Evolutionary conservation across 2,113 vertebrate species (phyloP).

Genomic region (Muscicapa adusta): DNA sequence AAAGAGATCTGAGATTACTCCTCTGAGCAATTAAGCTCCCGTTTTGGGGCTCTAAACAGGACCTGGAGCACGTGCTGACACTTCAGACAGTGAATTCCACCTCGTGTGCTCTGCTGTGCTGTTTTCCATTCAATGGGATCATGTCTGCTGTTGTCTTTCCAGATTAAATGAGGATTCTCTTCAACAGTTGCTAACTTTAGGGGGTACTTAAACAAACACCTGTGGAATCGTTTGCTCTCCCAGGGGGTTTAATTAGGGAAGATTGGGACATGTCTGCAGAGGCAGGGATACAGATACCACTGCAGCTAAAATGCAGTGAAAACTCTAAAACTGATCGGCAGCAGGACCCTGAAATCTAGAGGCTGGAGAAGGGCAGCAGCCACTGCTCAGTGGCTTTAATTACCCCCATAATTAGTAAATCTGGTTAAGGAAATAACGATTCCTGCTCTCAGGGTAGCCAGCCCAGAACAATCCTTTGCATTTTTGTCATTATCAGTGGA

Average conservation of each 20-base stretch:
- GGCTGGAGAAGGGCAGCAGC: background rate
- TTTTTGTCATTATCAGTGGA: background rate
- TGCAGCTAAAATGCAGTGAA: background rate
- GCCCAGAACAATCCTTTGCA: background rate
- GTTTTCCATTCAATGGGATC: background rate
- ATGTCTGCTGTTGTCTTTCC: background rate
- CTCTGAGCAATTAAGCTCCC: background rate
- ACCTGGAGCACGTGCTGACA: background rate
- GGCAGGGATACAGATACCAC: background rate
- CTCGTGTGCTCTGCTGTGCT: background rate
- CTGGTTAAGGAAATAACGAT: background rate
- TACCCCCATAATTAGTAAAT: background rate
- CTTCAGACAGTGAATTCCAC: background rate
- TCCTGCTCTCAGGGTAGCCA: background rate
- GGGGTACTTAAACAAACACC: background rate
- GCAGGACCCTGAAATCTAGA: background rate
- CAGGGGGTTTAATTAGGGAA: background rate
- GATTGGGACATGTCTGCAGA: background rate
- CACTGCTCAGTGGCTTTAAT: background rate
- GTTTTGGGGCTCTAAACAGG: background rate
- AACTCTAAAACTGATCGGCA: background rate
- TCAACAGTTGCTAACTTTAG: background rate
- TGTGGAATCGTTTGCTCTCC: background rate
- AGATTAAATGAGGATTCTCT: background rate
- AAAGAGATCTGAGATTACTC: background rate